phyloP scores from a whole-genome alignment of 2,797 vertebrate genomes.

The Perodicticus potto region DNA sequence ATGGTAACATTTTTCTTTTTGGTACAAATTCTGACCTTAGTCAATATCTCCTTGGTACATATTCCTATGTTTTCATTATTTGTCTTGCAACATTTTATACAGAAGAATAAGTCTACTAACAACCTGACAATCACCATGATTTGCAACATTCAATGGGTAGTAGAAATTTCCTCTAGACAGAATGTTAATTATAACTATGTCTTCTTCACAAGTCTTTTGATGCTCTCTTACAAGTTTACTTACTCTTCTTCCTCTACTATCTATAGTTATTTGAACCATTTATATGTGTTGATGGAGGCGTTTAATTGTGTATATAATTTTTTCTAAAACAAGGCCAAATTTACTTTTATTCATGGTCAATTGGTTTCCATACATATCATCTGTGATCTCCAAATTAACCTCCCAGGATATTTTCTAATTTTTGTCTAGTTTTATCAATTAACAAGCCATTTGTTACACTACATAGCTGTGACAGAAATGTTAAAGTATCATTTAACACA shows the following conservation, averaged over 20 bases:
- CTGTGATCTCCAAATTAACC: conserved; percentile 46
- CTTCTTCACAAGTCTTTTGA: not conserved
- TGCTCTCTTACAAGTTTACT: not conserved
- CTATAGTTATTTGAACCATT: conserved; percentile 36
- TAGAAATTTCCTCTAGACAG: not conserved
- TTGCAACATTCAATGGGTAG: not conserved
- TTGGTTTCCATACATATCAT: not conserved
- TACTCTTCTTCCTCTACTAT: not conserved
- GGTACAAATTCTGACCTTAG: not conserved
- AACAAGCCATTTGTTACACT: conserved; percentile 54
- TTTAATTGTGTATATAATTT: conserved; percentile 36
- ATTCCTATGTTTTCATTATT: conserved; percentile 23
- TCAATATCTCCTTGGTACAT: not conserved
- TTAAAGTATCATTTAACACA: conserved; percentile 63
- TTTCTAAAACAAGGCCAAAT: conserved; percentile 52
- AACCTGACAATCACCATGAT: not conserved
- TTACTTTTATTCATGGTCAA: conserved; percentile 11
- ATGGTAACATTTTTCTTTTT: not conserved
- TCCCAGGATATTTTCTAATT: conserved; percentile 63
- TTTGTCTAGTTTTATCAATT: conserved; percentile 39
- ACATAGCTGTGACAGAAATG: conserved; percentile 29
- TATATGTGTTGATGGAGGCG: not conserved
- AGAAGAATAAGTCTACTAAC: not conserved
- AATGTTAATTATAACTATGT: not conserved
- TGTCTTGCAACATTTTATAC: not conserved